These are phyloP conservation scores for Mythimna vitellina DNA, from an alignment of 2,888 invertebrate species.

Conservation along the genomic window DNA sequence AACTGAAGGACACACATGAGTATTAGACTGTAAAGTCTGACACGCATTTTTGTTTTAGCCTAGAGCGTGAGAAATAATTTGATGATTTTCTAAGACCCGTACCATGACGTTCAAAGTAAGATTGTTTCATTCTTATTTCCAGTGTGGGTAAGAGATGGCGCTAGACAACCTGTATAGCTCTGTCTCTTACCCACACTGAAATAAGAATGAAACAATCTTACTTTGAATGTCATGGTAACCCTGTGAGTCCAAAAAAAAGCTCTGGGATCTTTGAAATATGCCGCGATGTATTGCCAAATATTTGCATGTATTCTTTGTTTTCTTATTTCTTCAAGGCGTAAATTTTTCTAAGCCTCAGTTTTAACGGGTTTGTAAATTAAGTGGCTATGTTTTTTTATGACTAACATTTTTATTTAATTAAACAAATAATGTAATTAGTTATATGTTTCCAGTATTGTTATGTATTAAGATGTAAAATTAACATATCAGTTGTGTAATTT, in stretches of 20 bases:
- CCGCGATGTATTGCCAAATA: background rate
- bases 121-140: no score
- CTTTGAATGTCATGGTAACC: no score
- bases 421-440: slow-evolving; percentile 9
- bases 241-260: no score
- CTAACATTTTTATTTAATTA: background rate
- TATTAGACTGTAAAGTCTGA: background rate
- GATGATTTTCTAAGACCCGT: no score
- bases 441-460: slow-evolving; percentile 58
- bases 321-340: background rate
- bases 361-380: background rate
- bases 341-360: background rate
- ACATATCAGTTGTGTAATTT: slow-evolving; percentile 75
- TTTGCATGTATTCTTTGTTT: background rate
- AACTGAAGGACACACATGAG: background rate
- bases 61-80: no score
- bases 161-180: no score
- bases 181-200: no score
- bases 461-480: slow-evolving; percentile 55
- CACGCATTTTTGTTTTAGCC: background rate
- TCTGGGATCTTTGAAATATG: background rate
- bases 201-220: no score
- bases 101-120: no score
- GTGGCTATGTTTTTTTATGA: background rate
- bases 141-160: no score